Evolutionary conservation across 1,140 invertebrate genomes (phyloP).

Genomic region (Ganaspis sp.): DNA sequence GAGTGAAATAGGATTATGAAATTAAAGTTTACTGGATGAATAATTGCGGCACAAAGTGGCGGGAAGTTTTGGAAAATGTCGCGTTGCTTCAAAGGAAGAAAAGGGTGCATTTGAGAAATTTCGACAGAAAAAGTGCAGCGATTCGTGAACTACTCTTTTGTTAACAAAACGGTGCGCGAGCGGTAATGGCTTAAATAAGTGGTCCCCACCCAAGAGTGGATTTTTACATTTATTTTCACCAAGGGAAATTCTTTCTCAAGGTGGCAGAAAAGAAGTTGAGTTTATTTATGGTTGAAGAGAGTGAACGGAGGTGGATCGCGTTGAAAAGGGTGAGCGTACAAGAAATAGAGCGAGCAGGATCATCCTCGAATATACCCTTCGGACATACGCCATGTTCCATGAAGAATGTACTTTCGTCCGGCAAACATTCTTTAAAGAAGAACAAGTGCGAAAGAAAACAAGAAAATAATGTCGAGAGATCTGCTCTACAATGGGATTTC

Average conservation of each 20-base stretch:
- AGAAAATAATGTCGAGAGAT: conserved; percentile 23
- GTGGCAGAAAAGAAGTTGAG: conserved; percentile 8
- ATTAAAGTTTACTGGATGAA: no score
- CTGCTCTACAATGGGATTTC: conserved; percentile 8
- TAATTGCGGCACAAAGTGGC: no score
- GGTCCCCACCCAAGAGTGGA: neutral
- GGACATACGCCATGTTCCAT: conserved; percentile 26
- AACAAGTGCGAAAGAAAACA: conserved; percentile 29
- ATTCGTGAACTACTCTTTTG: conserved; percentile 1
- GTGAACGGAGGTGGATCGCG: conserved; percentile 27
- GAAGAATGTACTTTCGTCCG: conserved; percentile 27
- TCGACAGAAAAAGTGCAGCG: neutral
- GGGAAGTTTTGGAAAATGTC: no score
- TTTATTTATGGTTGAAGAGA: conserved; percentile 27
- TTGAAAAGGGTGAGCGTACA: conserved; percentile 23
- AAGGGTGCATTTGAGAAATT: neutral
- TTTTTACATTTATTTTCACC: conserved; percentile 29
- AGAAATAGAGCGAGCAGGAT: conserved; percentile 33
- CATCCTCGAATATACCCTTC: conserved; percentile 23
- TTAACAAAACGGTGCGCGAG: neutral
- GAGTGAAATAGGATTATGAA: no score
- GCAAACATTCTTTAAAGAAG: conserved; percentile 27
- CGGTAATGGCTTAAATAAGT: conserved; percentile 40
- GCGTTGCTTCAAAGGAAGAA: no score
- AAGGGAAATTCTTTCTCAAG: conserved; percentile 30